Base-by-base conservation (phyloP, 2,797 vertebrate genomes). In the Xenentodon cancila region DNA sequence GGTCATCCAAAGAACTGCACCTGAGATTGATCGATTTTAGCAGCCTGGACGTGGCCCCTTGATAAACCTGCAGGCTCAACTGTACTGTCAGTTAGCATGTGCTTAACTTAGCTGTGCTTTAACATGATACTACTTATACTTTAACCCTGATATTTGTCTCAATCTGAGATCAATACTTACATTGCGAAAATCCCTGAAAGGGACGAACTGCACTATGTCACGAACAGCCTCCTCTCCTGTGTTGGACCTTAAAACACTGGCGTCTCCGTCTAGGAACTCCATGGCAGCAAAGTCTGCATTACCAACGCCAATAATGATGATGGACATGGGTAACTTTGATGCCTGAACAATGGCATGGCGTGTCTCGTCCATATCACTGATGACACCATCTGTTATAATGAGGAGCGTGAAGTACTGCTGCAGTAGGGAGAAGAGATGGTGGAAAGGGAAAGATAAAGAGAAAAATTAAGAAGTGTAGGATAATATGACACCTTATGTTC, bases 341-440 rank as follows among this genome's bases (percentile, higher is more conserved):
- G 97, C 98, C 89, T 98, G 95, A 0, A 99, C 97, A 46, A 99
- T 94, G 0, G 97, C 96, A 0, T 98, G 90, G 0, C 98, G 90
- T 0, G 98, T 99, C 93, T 99, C 97, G 0, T 99, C 98, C 97
- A 99, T 99, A 86, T 99, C 98, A 0, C 97, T 99, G 92, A 99
- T 99, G 83, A 99, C 98, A 0, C 98, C 97, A 0, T 99, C 98
- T 0, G 98, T 99, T 89, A 99, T 97, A 79, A 99, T 98, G 73
- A 99, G 94, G 68, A 99, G 95, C 61, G 94, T 98, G 90, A 99
- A 99, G 91, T 99, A 99, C 77, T 99, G 97, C 98, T 99, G 93
- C 1, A 86, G 64, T 21, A 6, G 40, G 17, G 27, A 49, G 48
- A 49, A 34, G 16, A 20, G 45, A 22, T 9, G 68, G 56, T 11